Base-by-base conservation (phyloP, 2,113 vertebrate genomes). In the Bucco capensis region DNA sequence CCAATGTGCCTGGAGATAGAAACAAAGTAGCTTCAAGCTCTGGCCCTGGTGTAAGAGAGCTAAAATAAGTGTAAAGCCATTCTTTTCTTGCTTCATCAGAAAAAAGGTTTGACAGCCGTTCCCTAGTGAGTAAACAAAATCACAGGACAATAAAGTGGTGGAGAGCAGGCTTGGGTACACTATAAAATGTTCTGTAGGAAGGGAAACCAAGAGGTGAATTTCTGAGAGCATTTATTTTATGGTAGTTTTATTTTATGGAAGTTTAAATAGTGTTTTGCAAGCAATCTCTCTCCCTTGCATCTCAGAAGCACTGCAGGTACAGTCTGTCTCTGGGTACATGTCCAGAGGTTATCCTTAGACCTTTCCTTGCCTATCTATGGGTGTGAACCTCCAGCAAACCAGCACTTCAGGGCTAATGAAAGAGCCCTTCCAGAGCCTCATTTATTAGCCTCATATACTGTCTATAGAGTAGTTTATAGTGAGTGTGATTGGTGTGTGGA, bases 311-410 rank as follows among this genome's bases (percentile, higher is more conserved):
- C 44, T 49, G 44, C 3, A 1, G 37, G 14, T 57, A 3, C 24
- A 57, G 33, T 2, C 19, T 2, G 33, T 2, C 19, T 2, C 31
- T n/a, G 6, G 0, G 44, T 25, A 13, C 2, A 28, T 49, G 35
- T 6, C 0, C 10, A 8, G n/a, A 5, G 54, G 10, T 53, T 75
- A 53, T 14, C 37, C 74, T 40, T 67, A n/a, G 21, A 37, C 3
- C 42, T 53, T 62, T 16, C 16, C 58, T 11, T 80, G 60, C 25
- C 9, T 5, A 5, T 4, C 51, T 23, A 1, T 1, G 7, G 25
- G 53, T 15, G 15, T 58, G 66, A 82, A 19, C 15, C 38, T 62
- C 38, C n/a, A 53, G 62, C 51, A 54, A 61, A 37, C 13, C 21
- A 21, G 3, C 1, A 37, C 46, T 61, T 14, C 42, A 53, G 74